These are phyloP conservation scores for Heliconius hewitsoni DNA, from an alignment of 1,140 invertebrate genomes.

Conservation along the genomic window DNA sequence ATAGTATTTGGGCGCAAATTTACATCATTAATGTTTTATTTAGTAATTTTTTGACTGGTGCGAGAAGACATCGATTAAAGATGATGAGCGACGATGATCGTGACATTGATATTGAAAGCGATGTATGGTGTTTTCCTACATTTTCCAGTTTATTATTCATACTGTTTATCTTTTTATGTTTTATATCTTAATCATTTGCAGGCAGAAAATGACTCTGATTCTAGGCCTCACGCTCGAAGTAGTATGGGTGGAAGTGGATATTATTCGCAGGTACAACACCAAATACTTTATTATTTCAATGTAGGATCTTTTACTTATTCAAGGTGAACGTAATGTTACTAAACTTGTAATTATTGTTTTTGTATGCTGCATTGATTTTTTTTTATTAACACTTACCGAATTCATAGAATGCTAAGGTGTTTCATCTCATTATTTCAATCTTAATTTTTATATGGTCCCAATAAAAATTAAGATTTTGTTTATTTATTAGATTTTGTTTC, in stretches of 20 bases:
- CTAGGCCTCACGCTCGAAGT: conserved; percentile 64
- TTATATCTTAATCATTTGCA: conserved; percentile 53
- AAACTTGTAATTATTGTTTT: conserved; percentile 1
- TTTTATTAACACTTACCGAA: not conserved
- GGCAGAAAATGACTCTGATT: conserved; percentile 77
- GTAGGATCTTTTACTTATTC: conserved; percentile 15
- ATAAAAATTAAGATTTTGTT: too few relatives aligned
- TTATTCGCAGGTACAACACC: conserved; percentile 66
- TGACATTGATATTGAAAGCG: conserved; percentile 95
- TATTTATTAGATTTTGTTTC: too few relatives aligned
- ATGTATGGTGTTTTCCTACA: conserved; percentile 84
- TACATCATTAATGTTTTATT: conserved; percentile 53
- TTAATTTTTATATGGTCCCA: too few relatives aligned
- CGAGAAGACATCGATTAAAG: conserved; percentile 43
- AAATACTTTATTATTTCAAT: conserved; percentile 6
- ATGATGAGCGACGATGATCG: conserved; percentile 94
- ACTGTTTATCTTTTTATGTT: conserved; percentile 41
- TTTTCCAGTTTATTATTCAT: conserved; percentile 28
- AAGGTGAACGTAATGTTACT: conserved; percentile 22
- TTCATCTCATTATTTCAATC: not conserved
- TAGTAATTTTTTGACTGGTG: conserved; percentile 41
- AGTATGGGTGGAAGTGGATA: conserved; percentile 69
- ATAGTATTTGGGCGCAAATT: conserved; percentile 28
- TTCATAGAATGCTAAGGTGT: not conserved
- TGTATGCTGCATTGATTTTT: not conserved